A percentile compares a stretch with the other conserved stretches of the same genome.
These are phyloP conservation scores for Laterallus jamaicensis DNA, from an alignment of 2,113 vertebrate genomes.

Conservation along the genomic window DNA sequence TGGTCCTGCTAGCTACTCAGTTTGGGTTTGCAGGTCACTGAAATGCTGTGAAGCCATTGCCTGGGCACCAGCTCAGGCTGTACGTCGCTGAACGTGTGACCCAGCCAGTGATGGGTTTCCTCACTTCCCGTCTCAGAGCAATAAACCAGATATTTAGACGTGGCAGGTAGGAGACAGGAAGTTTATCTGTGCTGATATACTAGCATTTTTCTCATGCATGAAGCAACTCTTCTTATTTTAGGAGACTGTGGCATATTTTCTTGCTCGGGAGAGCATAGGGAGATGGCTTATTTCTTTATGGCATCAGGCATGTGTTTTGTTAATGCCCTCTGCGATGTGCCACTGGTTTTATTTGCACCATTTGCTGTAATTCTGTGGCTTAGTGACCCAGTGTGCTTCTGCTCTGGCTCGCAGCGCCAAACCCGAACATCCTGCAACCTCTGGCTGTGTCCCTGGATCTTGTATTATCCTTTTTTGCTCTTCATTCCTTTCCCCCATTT, in stretches of 20 bases:
- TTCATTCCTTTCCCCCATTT: neutral
- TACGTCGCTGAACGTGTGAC: neutral
- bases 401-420: neutral
- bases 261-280: constrained; percentile 19
- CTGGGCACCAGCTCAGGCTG: neutral
- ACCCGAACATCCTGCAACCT: neutral
- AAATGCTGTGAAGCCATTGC: neutral
- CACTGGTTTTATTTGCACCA: neutral
- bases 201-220: constrained; percentile 6
- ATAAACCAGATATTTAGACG: neutral
- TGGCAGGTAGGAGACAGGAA: neutral
- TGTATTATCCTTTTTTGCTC: neutral
- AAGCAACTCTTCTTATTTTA: constrained; percentile 34
- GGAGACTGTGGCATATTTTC: neutral
- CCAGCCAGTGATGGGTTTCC: neutral
- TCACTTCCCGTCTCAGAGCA: neutral
- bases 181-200: neutral
- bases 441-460: neutral
- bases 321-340: neutral
- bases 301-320: constrained; percentile 31
- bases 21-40: neutral
- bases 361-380: neutral
- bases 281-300: constrained; percentile 33
- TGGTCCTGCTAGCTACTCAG: fast-evolving
- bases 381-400: constrained; percentile 1